A percentile compares a stretch with the other conserved stretches of the same genome.
Evolutionary conservation across 2,113 vertebrate species (phyloP).

Genomic region (Gopherus flavomarginatus): DNA sequence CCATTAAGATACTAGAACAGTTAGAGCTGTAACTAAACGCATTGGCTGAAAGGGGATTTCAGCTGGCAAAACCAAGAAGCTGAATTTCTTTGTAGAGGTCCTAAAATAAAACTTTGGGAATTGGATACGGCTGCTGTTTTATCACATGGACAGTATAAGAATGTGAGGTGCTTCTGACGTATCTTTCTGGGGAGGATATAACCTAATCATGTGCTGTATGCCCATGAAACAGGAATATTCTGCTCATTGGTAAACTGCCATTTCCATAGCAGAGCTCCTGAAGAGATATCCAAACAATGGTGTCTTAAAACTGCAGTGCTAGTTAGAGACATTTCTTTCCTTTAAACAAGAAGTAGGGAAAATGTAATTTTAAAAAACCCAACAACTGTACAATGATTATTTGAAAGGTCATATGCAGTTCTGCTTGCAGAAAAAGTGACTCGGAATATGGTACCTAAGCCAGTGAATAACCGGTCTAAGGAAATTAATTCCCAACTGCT

Average conservation of each 20-base stretch:
- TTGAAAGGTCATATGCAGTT: not conserved
- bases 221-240: not conserved
- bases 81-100: not conserved
- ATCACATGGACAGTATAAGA: not conserved
- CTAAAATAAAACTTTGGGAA: not conserved
- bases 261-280: not conserved
- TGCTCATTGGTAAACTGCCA: not conserved
- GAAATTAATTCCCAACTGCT: not conserved
- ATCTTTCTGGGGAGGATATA: not conserved
- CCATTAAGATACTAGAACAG: not conserved
- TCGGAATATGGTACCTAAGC: not conserved
- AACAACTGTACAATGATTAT: not conserved
- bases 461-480: not conserved
- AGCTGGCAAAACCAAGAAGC: not conserved
- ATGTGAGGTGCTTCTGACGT: not conserved
- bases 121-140: not conserved
- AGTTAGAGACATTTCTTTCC: not conserved
- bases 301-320: not conserved
- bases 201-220: not conserved
- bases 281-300: not conserved
- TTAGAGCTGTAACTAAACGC: not conserved
- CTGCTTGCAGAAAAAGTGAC: not conserved
- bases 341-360: not conserved
- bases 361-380: fast-evolving
- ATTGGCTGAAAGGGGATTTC: not conserved